Evolutionary conservation across 2,797 vertebrate genomes (phyloP).

Genomic region (Lagodon rhomboides): DNA sequence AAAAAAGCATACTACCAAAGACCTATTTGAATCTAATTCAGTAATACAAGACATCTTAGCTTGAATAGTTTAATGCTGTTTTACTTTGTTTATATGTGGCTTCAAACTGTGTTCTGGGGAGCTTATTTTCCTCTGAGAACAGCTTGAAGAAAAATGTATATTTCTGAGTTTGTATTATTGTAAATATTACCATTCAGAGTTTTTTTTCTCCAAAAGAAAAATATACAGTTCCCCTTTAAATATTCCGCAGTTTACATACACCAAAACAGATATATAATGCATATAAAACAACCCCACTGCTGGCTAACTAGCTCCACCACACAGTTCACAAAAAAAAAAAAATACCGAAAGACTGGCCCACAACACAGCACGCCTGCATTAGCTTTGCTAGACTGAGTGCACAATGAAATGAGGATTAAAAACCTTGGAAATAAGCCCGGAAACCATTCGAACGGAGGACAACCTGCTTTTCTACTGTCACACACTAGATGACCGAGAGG

Average conservation of each 20-base stretch:
- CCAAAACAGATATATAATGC: background rate
- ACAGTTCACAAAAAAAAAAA: conserved; percentile 63
- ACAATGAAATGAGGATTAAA: conserved; percentile 83
- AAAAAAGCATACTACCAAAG: background rate
- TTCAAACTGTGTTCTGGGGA: too few species aligned
- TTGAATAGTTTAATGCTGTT: too few species aligned
- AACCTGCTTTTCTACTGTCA: conserved; percentile 65
- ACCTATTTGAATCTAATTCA: too few species aligned
- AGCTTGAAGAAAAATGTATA: too few species aligned
- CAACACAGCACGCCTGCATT: conserved; percentile 73
- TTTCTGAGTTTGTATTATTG: too few species aligned
- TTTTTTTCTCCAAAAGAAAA: too few species aligned
- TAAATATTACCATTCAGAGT: too few species aligned
- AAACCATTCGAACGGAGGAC: conserved; percentile 71
- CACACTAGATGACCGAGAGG: conserved; percentile 51
- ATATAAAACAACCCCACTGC: conserved; percentile 18
- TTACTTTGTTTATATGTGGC: too few species aligned
- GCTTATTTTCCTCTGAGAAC: too few species aligned
- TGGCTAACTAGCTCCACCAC: conserved; percentile 54
- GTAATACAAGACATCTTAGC: background rate
- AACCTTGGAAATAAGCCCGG: conserved; percentile 78
- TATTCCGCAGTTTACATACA: conserved; percentile 19
- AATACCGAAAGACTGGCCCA: conserved; percentile 55
- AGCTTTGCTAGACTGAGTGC: conserved; percentile 77
- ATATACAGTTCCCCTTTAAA: background rate